phyloP scores from a whole-genome alignment of 2,888 invertebrate genomes.

The Frankliniella fusca region DNA sequence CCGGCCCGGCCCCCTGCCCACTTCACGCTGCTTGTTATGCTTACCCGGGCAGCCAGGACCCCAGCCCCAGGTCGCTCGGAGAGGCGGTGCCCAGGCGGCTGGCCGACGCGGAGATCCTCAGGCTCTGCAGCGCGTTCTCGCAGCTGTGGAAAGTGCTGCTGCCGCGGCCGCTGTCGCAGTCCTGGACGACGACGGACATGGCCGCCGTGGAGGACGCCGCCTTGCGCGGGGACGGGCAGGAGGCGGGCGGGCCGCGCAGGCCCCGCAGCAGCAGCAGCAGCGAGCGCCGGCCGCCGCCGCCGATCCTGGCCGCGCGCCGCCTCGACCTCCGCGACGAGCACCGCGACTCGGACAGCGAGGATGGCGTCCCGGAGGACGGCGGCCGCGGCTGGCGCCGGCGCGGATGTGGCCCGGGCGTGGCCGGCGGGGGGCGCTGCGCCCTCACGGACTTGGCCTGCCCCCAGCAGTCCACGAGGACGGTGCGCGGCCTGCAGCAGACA shows the following conservation, averaged over 20 bases:
- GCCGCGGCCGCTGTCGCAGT: conserved; percentile 22
- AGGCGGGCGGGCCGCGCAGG: background rate
- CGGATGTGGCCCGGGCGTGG: background rate
- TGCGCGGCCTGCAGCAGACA: background rate
- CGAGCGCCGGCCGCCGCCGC: background rate
- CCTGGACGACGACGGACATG: background rate
- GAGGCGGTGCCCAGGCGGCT: background rate
- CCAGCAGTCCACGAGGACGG: conserved; percentile 18
- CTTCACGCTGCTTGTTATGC: background rate
- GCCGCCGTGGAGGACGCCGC: background rate
- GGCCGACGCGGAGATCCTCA: background rate
- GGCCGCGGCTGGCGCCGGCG: background rate
- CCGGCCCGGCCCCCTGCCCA: too few relatives aligned
- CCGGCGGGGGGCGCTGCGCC: background rate
- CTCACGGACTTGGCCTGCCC: background rate
- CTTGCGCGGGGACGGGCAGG: conserved; percentile 1
- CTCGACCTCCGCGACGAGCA: conserved; percentile 12
- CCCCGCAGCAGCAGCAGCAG: background rate
- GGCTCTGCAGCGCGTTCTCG: conserved; percentile 7
- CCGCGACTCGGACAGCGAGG: conserved; percentile 10
- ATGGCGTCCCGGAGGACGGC: background rate
- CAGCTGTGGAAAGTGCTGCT: conserved; percentile 12
- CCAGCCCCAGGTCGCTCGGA: conserved; percentile 15
- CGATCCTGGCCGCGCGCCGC: background rate
- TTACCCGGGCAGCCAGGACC: conserved; percentile 9